Conservation (phyloP, 2,888 invertebrate species). For the Phortica okadai region DNA sequence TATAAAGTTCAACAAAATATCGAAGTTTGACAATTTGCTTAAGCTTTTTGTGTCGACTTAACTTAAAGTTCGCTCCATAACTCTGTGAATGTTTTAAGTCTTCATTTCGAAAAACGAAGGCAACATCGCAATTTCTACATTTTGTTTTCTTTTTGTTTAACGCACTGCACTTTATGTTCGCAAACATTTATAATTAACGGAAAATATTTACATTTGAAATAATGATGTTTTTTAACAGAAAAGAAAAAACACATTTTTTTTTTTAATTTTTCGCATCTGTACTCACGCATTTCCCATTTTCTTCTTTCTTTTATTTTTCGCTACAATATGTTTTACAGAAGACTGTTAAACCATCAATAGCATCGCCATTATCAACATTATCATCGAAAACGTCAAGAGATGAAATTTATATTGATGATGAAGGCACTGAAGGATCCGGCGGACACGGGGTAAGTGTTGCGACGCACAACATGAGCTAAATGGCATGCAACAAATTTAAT, state of each 20-base stretch:
- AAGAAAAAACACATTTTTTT: conserved; percentile 52
- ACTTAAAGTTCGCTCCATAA: no score
- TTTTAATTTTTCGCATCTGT: conserved; percentile 26
- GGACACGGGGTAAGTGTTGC: conserved; percentile 80
- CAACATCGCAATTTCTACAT: no score
- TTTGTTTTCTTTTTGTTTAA: no score
- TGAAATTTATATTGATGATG: conserved; percentile 87
- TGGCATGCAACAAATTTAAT: conserved; percentile 25
- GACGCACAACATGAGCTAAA: not conserved
- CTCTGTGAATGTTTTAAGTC: no score
- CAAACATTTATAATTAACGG: conserved; percentile 52
- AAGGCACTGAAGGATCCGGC: conserved; percentile 84
- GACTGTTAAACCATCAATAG: conserved; percentile 68
- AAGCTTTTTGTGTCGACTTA: no score
- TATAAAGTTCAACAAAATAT: no score
- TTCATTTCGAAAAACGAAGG: no score
- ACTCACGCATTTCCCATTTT: not conserved
- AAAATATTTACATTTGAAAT: conserved; percentile 57
- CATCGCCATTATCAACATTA: conserved; percentile 61
- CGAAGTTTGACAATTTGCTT: no score
- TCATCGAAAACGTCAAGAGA: conserved; percentile 67
- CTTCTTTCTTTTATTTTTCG: conserved; percentile 28
- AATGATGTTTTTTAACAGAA: not conserved
- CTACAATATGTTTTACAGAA: conserved; percentile 65
- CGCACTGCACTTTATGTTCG: conserved; percentile 7